phyloP scores from a whole-genome alignment of 2,797 vertebrate species.

The Pteropus rufus region DNA sequence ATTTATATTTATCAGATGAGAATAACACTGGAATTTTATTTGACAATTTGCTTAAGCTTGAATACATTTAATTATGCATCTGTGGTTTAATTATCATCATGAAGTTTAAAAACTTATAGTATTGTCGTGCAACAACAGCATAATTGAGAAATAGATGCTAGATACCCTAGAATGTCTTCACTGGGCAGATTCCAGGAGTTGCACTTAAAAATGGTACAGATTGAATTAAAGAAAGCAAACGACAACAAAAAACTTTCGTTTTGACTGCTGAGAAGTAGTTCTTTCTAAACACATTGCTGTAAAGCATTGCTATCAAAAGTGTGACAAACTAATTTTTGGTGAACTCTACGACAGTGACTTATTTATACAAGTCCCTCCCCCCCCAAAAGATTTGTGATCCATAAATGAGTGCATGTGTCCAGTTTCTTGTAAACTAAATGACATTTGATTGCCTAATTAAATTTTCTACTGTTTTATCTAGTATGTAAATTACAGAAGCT shows the following conservation, averaged over 20 bases:
- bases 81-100: slow-evolving; percentile 39
- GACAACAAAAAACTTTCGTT: neutral
- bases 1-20: slow-evolving; percentile 30
- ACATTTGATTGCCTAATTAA: neutral
- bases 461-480: neutral
- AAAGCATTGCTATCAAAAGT: neutral
- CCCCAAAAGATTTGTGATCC: neutral
- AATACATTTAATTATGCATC: slow-evolving; percentile 47
- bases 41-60: slow-evolving; percentile 48
- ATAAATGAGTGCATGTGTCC: neutral
- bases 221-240: neutral
- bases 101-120: slow-evolving; percentile 34
- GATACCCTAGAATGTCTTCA: neutral
- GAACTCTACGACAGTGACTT: neutral
- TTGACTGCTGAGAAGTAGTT: neutral
- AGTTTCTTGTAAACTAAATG: neutral
- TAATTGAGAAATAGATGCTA: slow-evolving; percentile 33
- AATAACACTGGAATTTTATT: neutral
- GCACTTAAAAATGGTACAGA: neutral
- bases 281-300: neutral
- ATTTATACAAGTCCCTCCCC: neutral
- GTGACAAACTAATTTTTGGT: neutral
- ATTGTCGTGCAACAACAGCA: neutral
- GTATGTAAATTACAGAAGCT: neutral
- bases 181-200: neutral